phyloP scores from a whole-genome alignment of 2,888 invertebrate genomes.

The Alloplasta piceator region DNA sequence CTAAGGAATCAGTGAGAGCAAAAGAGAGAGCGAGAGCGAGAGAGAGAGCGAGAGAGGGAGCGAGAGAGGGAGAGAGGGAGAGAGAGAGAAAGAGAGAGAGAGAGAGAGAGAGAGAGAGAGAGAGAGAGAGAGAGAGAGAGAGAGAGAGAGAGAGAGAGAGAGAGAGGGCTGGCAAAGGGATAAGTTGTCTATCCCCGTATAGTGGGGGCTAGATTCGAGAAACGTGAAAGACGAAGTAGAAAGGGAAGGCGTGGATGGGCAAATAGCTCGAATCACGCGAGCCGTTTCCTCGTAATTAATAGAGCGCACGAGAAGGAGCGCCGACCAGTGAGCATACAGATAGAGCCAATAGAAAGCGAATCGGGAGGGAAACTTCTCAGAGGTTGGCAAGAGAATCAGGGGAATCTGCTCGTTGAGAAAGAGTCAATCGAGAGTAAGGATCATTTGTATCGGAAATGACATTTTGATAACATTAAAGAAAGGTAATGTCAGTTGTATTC shows the following conservation, averaged over 20 bases:
- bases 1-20: conserved; percentile 28
- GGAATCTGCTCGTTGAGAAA: neutral
- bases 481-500: too few species aligned
- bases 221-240: conserved; percentile 48
- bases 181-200: conserved; percentile 23
- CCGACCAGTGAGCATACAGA: conserved; percentile 10
- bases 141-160: conserved; percentile 58
- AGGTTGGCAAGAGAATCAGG: conserved; percentile 41
- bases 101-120: conserved; percentile 48
- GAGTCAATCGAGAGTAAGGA: too few species aligned
- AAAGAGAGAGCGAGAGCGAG: conserved; percentile 60
- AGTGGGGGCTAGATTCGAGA: conserved; percentile 38
- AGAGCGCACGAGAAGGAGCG: conserved; percentile 72
- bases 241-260: conserved; percentile 39
- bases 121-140: conserved; percentile 47
- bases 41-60: conserved; percentile 20
- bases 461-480: too few species aligned
- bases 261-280: conserved; percentile 78
- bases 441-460: too few species aligned
- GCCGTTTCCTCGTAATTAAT: conserved; percentile 78
- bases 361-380: conserved; percentile 15
- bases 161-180: neutral
- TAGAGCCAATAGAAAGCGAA: conserved; percentile 16
- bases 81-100: conserved; percentile 44
- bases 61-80: conserved; percentile 55